These are phyloP conservation scores for Atrichornis clamosus DNA, from an alignment of 2,113 vertebrate genomes.

Conservation along the genomic window DNA sequence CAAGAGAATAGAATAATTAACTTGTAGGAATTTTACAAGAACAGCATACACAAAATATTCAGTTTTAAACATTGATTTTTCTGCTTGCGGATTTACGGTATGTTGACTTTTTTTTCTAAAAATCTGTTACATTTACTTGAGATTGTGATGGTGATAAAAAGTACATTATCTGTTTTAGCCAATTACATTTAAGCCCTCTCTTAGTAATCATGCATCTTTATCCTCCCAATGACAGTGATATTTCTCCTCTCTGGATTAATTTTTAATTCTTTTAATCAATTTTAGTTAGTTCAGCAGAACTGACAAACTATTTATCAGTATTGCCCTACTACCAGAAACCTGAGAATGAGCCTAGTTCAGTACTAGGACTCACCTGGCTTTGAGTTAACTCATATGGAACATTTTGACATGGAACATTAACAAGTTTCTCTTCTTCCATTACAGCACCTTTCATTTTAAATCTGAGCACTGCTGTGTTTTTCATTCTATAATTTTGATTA, in stretches of 20 bases:
- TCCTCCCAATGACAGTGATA: neutral
- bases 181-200: neutral
- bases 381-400: neutral
- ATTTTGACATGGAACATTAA: accelerated
- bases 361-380: neutral
- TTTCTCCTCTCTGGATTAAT: neutral
- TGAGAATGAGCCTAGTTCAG: neutral
- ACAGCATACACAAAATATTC: neutral
- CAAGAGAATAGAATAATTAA: neutral
- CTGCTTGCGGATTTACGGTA: neutral
- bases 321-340: neutral
- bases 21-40: neutral
- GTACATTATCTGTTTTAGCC: neutral
- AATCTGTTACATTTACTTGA: constrained; percentile 19
- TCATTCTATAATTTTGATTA: neutral
- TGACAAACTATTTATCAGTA: neutral
- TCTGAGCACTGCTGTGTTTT: neutral
- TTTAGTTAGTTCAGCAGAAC: neutral
- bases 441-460: neutral
- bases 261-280: neutral
- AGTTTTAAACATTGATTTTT: constrained; percentile 52
- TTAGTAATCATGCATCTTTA: neutral
- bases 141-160: neutral
- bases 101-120: neutral
- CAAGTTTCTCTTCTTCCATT: neutral